Conservation (phyloP, 2,888 invertebrate genomes). For the Brachylomia viminalis region DNA sequence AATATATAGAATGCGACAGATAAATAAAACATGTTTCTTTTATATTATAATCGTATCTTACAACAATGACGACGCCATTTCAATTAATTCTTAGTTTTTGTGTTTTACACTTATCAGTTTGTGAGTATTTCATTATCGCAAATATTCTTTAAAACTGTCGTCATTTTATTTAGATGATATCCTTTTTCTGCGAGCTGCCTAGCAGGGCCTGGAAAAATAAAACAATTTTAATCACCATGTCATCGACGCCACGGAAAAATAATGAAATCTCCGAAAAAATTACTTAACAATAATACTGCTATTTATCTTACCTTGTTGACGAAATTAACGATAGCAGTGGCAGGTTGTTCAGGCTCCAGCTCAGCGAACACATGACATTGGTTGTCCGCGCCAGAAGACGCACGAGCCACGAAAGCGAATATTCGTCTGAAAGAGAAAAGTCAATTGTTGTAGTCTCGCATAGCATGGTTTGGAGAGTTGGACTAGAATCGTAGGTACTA, state of each 20-base stretch:
- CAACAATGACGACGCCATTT: conserved; percentile 52
- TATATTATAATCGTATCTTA: conserved; percentile 57
- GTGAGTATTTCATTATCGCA: conserved; percentile 64
- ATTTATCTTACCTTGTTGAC: conserved; percentile 92
- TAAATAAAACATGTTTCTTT: conserved; percentile 60
- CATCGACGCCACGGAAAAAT: background rate
- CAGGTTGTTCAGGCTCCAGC: conserved; percentile 97
- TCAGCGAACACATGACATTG: conserved; percentile 99
- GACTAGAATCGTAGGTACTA: too few species aligned
- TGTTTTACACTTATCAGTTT: conserved; percentile 69
- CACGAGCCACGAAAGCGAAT: conserved; percentile 98
- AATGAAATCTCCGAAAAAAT: background rate
- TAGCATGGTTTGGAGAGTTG: too few species aligned
- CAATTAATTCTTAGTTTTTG: conserved; percentile 48
- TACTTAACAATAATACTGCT: too few species aligned
- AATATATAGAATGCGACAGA: conserved; percentile 58
- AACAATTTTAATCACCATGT: background rate
- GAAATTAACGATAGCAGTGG: conserved; percentile 97
- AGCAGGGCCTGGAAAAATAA: conserved; percentile 83
- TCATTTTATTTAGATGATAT: conserved; percentile 79
- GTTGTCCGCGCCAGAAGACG: conserved; percentile 96
- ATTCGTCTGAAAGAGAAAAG: conserved; percentile 92
- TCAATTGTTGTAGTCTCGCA: background rate
- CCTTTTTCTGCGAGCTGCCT: conserved; percentile 85
- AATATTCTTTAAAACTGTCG: conserved; percentile 40